Percentiles rank a stretch among this genome's conserved stretches.
These are phyloP conservation scores for Bubalus kerabau DNA, from an alignment of 2,113 vertebrate genomes.

Conservation along the genomic window DNA sequence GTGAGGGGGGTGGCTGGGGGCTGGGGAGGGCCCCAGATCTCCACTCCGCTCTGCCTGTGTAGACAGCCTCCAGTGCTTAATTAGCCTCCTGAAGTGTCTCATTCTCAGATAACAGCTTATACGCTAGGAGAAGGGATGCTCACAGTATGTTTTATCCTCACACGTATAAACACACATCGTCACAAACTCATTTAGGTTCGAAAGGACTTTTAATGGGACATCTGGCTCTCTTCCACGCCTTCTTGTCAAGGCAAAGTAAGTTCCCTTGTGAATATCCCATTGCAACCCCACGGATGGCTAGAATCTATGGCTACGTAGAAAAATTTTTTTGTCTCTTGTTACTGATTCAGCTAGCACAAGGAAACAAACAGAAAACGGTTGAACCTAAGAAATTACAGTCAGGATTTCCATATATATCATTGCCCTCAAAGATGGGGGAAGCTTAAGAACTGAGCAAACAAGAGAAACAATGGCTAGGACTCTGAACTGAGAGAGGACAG, in stretches of 20 bases:
- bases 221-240: background rate
- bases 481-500: background rate
- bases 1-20: too few relatives aligned
- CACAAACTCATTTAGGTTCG: background rate
- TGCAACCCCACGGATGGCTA: background rate
- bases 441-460: background rate
- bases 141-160: constrained; percentile 5
- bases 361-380: background rate
- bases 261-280: background rate
- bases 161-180: background rate
- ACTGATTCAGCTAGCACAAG: accelerated
- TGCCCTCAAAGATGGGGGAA: background rate
- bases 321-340: background rate
- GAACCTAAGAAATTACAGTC: background rate
- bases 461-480: background rate
- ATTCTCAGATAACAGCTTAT: constrained; percentile 28
- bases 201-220: background rate
- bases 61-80: constrained; percentile 12
- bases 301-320: background rate
- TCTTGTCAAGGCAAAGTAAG: background rate
- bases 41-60: background rate
- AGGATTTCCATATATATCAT: background rate
- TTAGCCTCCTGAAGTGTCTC: constrained; percentile 18
- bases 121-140: background rate
- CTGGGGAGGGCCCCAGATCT: background rate